These are phyloP conservation scores for Drosophila parthenogenetica DNA, from an alignment of 2,888 invertebrate genomes.

Conservation along the genomic window DNA sequence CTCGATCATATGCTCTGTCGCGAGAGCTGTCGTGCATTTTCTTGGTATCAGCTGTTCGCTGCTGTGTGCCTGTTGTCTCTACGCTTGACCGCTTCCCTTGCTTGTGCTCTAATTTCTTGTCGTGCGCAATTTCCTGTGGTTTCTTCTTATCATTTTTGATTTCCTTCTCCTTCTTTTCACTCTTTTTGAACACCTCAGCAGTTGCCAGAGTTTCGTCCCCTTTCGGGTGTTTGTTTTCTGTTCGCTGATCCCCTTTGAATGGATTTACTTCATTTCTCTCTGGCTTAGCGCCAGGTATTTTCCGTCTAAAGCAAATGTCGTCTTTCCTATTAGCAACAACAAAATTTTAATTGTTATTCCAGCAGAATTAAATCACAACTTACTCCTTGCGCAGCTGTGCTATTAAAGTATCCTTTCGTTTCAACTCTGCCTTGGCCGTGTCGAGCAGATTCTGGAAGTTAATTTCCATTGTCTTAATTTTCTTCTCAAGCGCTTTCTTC, in stretches of 20 bases:
- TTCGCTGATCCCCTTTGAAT: not conserved
- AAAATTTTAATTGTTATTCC: not conserved
- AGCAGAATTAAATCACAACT: conserved; percentile 34
- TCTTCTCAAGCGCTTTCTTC: conserved; percentile 71
- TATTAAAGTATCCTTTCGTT: conserved; percentile 80
- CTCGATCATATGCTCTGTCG: conserved; percentile 4
- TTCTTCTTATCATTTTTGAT: not conserved
- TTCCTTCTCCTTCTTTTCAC: not conserved
- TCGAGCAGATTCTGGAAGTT: conserved; percentile 82
- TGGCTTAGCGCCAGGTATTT: conserved; percentile 14
- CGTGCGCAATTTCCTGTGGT: not conserved
- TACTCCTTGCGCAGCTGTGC: conserved; percentile 81
- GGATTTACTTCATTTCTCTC: not conserved
- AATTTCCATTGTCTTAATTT: conserved; percentile 74
- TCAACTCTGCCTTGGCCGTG: conserved; percentile 82
- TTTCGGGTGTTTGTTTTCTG: conserved; percentile 28
- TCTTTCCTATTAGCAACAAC: conserved; percentile 70
- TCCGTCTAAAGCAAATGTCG: conserved; percentile 82
- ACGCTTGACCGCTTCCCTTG: not conserved
- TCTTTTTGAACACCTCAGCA: not conserved
- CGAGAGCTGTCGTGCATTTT: conserved; percentile 5
- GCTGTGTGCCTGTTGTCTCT: not conserved
- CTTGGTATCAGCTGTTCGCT: conserved; percentile 11
- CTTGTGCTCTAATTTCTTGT: conserved; percentile 10
- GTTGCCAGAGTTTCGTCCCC: not conserved